These are phyloP conservation scores for Lanius collurio DNA, from an alignment of 2,113 vertebrate genomes.

Conservation along the genomic window DNA sequence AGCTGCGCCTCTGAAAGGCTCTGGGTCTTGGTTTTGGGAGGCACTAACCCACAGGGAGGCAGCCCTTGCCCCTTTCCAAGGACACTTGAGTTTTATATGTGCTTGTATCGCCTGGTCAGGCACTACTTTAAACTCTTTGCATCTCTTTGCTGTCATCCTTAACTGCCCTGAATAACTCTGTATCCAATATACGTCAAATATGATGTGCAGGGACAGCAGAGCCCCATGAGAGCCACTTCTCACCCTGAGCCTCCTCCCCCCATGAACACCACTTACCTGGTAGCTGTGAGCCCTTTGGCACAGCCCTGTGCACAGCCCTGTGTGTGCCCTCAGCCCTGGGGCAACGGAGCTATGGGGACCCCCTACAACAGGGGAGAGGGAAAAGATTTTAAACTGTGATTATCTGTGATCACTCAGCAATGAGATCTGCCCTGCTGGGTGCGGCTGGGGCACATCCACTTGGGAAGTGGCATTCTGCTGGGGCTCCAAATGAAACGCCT, in stretches of 20 bases:
- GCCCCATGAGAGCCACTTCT: background rate
- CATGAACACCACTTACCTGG: background rate
- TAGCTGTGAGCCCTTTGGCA: background rate
- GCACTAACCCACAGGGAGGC: background rate
- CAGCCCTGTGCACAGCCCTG: background rate
- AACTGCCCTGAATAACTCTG: background rate
- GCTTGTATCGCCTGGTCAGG: background rate
- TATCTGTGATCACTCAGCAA: background rate
- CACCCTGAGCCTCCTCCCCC: background rate
- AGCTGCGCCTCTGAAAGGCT: background rate
- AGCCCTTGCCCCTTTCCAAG: background rate
- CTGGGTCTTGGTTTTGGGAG: background rate
- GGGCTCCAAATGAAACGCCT: background rate
- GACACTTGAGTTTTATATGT: background rate
- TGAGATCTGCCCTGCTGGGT: background rate
- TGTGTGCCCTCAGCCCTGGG: rapidly evolving
- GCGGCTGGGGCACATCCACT: background rate
- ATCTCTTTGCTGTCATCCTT: background rate
- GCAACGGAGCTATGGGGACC: rapidly evolving
- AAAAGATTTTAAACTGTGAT: background rate
- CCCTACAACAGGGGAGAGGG: too few species aligned
- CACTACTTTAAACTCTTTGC: background rate
- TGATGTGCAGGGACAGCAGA: background rate
- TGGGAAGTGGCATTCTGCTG: background rate
- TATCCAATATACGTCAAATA: background rate